These are phyloP conservation scores for Cephalophus harveyi DNA, from an alignment of 2,113 vertebrate species.

Conservation along the genomic window DNA sequence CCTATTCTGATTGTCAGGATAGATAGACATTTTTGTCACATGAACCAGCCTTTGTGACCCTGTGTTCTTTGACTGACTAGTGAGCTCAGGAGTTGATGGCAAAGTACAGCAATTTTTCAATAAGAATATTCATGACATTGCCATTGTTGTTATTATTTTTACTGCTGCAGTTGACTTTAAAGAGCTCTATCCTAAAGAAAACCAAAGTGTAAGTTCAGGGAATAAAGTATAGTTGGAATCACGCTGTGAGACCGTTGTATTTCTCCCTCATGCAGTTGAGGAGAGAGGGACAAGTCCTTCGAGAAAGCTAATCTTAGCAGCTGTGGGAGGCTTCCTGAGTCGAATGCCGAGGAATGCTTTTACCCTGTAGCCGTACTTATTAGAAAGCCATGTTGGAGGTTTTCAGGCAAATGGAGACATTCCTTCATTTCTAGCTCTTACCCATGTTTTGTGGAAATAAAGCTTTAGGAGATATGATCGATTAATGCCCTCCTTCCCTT, in stretches of 20 bases:
- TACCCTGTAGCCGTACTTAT: not conserved
- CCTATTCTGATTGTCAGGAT: constrained; percentile 52
- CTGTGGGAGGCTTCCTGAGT: constrained; percentile 1
- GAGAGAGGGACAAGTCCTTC: constrained; percentile 1
- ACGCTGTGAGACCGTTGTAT: constrained; percentile 20
- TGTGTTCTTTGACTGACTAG: not conserved
- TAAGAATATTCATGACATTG: not conserved
- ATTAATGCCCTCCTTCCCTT: constrained; percentile 5
- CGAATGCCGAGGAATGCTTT: constrained; percentile 21
- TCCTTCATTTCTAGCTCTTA: constrained; percentile 28
- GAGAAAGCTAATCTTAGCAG: constrained; percentile 40
- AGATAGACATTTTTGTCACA: constrained; percentile 1
- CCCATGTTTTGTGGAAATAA: not conserved
- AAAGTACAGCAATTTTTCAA: not conserved
- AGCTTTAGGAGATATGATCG: constrained; percentile 29
- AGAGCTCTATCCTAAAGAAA: not conserved
- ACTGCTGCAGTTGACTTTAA: not conserved
- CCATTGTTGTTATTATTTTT: not conserved
- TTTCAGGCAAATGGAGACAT: constrained; percentile 18
- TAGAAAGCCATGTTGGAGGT: constrained; percentile 21
- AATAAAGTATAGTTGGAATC: not conserved
- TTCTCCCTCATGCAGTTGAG: not conserved
- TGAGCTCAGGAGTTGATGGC: not conserved
- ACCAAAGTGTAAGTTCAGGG: not conserved
- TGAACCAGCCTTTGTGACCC: not conserved